Percentiles rank a stretch among this genome's conserved stretches.
These are phyloP conservation scores for Sparidentex hasta DNA, from an alignment of 2,797 vertebrate genomes.

Conservation along the genomic window DNA sequence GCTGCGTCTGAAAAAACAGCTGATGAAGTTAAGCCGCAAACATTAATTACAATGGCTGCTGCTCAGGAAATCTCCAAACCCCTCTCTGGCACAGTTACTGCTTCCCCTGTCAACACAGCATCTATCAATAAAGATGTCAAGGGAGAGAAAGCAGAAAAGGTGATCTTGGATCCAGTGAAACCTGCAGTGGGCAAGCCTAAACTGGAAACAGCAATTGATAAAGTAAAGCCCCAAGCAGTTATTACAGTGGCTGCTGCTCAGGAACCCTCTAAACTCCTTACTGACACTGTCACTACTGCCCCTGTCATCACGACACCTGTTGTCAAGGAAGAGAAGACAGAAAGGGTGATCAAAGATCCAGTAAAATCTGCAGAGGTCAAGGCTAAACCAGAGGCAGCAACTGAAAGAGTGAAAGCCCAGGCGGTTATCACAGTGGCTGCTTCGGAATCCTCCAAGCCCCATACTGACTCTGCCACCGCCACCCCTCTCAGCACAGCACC, in stretches of 20 bases:
- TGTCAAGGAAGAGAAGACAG: constrained; percentile 37
- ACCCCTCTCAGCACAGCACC: constrained; percentile 30
- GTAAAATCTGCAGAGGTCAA: constrained; percentile 14
- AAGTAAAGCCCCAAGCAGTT: constrained; percentile 6
- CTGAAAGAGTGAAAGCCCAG: constrained; percentile 2
- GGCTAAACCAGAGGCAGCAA: neutral
- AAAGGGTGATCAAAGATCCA: constrained; percentile 6
- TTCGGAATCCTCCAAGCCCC: constrained; percentile 40
- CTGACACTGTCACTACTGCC: constrained; percentile 19
- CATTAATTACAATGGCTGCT: neutral
- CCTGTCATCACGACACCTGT: constrained; percentile 28
- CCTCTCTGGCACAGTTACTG: neutral
- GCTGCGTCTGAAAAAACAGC: constrained; percentile 11
- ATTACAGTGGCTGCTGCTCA: constrained; percentile 8
- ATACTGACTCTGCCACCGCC: constrained; percentile 17
- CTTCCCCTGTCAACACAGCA: constrained; percentile 20
- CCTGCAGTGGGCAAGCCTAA: constrained; percentile 1
- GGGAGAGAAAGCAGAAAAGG: constrained; percentile 17
- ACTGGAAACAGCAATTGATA: neutral
- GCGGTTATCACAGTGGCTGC: neutral
- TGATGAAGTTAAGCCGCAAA: constrained; percentile 23
- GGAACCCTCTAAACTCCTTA: constrained; percentile 33
- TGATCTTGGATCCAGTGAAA: constrained; percentile 12
- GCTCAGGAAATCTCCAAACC: constrained; percentile 24
- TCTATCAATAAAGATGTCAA: constrained; percentile 17